These are phyloP conservation scores for Lepidothrix coronata DNA, from an alignment of 2,113 vertebrate genomes.

Conservation along the genomic window DNA sequence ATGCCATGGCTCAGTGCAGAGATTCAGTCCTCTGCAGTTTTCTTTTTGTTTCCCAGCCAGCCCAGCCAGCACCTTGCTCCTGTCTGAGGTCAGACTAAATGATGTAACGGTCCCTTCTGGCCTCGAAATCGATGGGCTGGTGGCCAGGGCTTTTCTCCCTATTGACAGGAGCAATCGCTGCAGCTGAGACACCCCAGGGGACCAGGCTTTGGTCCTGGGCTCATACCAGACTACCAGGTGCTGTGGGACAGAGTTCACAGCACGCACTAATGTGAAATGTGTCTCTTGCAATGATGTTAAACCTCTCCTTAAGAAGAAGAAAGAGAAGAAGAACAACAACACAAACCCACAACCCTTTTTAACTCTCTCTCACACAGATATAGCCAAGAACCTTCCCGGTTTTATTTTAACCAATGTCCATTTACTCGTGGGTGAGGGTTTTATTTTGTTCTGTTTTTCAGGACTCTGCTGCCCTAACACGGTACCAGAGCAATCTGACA, in stretches of 20 bases:
- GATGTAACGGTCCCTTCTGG: slow-evolving; percentile 17
- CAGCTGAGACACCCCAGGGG: slow-evolving; percentile 20
- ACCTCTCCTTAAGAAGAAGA: neutral
- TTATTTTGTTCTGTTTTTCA: neutral
- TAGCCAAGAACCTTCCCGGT: fast-evolving
- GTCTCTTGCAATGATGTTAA: neutral
- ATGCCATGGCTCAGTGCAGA: neutral
- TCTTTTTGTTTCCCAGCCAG: neutral
- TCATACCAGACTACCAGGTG: neutral
- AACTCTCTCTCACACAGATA: neutral
- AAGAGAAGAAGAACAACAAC: neutral
- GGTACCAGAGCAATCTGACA: neutral
- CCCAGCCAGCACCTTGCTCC: neutral
- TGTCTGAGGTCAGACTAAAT: slow-evolving; percentile 2
- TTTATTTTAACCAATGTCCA: neutral
- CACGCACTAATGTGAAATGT: neutral
- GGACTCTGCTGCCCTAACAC: neutral
- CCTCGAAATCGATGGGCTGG: neutral
- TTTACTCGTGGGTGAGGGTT: neutral
- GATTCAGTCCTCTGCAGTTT: neutral
- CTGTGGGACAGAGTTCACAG: neutral
- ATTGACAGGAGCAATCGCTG: neutral
- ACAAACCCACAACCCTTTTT: neutral
- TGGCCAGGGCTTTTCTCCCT: neutral
- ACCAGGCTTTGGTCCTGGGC: neutral